A percentile compares a stretch with the other conserved stretches of the same genome.
phyloP scores from a whole-genome alignment of 2,113 vertebrate genomes.

The Pithys albifrons region DNA sequence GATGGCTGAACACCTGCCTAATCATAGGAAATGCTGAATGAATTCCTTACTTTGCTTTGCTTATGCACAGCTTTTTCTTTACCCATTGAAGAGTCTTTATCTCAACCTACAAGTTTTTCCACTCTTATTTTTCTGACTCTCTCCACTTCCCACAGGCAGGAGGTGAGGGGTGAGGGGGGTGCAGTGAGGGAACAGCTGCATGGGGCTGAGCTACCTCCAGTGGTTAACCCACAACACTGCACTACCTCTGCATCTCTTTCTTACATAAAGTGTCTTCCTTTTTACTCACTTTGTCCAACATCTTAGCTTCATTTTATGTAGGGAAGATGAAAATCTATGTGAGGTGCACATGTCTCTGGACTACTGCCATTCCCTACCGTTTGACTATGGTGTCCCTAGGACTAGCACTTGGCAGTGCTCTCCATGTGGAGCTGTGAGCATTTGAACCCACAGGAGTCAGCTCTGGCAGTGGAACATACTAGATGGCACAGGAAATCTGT shows the following conservation, averaged over 20 bases:
- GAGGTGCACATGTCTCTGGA: background rate
- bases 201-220: background rate
- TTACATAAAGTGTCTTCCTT: background rate
- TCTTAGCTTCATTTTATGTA: background rate
- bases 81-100: background rate
- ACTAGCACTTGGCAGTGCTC: background rate
- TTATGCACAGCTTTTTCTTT: background rate
- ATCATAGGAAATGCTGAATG: background rate
- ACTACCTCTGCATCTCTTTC: background rate
- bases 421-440: background rate
- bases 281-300: background rate
- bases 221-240: background rate
- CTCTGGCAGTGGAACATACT: background rate
- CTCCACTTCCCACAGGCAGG: background rate
- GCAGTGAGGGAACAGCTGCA: rapidly evolving
- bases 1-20: background rate
- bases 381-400: background rate
- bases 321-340: background rate
- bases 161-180: background rate
- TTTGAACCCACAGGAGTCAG: background rate
- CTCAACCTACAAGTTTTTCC: background rate
- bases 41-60: background rate
- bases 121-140: background rate
- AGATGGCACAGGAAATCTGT: background rate
- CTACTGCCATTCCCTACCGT: background rate